These are phyloP conservation scores for Heliconius melpomene DNA, from an alignment of 1,140 invertebrate species.

Conservation along the genomic window DNA sequence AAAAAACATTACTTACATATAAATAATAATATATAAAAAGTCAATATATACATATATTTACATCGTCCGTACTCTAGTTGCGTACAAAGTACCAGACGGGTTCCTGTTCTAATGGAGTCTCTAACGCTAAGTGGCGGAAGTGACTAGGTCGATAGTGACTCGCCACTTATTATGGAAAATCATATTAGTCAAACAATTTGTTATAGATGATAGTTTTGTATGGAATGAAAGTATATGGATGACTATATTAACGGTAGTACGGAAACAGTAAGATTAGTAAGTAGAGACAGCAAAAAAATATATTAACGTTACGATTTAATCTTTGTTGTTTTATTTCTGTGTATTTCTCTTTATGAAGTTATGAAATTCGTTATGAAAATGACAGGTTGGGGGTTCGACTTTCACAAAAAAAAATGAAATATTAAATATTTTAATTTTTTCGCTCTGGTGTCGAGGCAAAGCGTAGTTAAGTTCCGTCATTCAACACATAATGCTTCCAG, in stretches of 20 bases:
- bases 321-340: no score
- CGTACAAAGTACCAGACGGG: neutral
- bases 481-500: no score
- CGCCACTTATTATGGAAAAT: conserved; percentile 4
- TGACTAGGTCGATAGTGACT: neutral
- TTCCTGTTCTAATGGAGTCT: conserved; percentile 27
- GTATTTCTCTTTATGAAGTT: no score
- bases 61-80: neutral
- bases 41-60: neutral
- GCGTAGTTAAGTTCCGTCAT: no score
- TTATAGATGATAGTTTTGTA: conserved; percentile 11
- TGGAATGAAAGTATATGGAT: neutral
- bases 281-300: neutral
- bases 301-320: neutral
- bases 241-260: neutral
- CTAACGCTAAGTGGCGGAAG: conserved; percentile 25
- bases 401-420: no score
- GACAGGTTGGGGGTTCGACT: no score
- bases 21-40: no score
- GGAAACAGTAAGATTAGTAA: neutral
- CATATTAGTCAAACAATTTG: conserved; percentile 15
- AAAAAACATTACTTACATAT: no score
- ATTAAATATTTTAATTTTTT: no score
- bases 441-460: no score
- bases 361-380: no score